Base-by-base conservation (phyloP, 2,888 invertebrate species). In the Onchidella celtica region DNA sequence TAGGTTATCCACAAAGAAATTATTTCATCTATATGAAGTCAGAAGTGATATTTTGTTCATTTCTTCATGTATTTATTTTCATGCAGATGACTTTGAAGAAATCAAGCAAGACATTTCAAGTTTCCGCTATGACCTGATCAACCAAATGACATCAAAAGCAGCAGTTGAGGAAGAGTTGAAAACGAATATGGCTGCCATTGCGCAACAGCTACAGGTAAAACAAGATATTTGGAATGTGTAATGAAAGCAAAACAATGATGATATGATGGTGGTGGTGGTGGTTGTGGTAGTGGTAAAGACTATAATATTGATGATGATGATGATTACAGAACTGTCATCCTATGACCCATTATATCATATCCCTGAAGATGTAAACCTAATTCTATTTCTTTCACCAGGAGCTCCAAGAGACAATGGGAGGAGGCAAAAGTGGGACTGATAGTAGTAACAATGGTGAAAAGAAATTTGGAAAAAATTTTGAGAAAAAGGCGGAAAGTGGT, bases 101-200 rank as follows among this genome's bases (percentile, higher is more conserved):
- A 84, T 89, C 29, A 89, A 89, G 79, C 89, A 89, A 79, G 89
- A 89, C 72, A 87, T 89, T 24, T 87, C 87, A 40, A 88, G 88
- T 81, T 87, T 88, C 82, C 85, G 89, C n/a, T 89, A 86, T 73
- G 88, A 89, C 80, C 87, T 88, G 55, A 63, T 89, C 61, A 89
- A 89, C 73, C 85, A 86, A 70, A 83, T 84, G 85, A 66, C 81
- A 29, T 81, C 76, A 9, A 81, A 83, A 11, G 84, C 86, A 32
- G 73, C 68, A 0, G 81, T 85, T 21, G 85, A 84, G 63, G 83
- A 86, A 24, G 83, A 84, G n/a, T 82, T 87, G 66, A 81, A 83
- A 21, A 65, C 47, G 14, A 84, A 79, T 61, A 70, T 86, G 55
- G 69, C 80, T 24, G 72, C 77, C 40, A 79, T 87, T 29, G 66